Evolutionary conservation across 2,113 vertebrate genomes (phyloP), one percentile per base, ranked within the genome.

Genomic region (Larimichthys polyactis): DNA sequence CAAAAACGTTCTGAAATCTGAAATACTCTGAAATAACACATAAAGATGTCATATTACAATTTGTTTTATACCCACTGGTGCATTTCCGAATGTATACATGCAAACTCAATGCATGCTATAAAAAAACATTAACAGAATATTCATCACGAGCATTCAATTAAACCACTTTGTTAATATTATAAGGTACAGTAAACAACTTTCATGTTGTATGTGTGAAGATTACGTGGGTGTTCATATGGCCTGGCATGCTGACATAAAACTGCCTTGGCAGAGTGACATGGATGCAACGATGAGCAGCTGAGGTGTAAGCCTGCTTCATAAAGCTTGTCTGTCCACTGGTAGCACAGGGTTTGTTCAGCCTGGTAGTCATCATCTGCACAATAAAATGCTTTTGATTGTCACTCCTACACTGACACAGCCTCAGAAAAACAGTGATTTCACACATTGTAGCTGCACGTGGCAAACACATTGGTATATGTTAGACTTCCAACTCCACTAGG

Each of bases 1-100:
- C 97, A 91, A 90, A 92, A 82, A 84, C 71, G 77, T 86, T 81
- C 36, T 40, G 7, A 40, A 40, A 63, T 94, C 92, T 80, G 60
- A 95, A 95, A 78, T 78, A 79, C 64, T 93, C 90, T 81, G 73
- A 86, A 89, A 91, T 87, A 95, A 96, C 92, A 93, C 91, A 82
- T 88, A 78, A 79, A 62, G 90, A 87, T 79, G 81, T 81, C 71
- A 83, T 75, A 59, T 63, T 95, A 97, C 95, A 95, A 93, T 64
- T 96, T 12, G 32, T 58, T 71, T 71, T 43, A 40, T 75, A 79
- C 70, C 70, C 80, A 96, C 90, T 14, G 10, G 92, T 95, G 95
- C 92, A 91, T 93, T 94, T 93, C 94, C 87, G 66, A 96, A 96
- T 55, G 89, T 91, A 94, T 93, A 95, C 96, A 96, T 96, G 96